These are phyloP conservation scores for Leptestheria dahalacensis DNA, from an alignment of 1,140 invertebrate genomes.

Conservation along the genomic window DNA sequence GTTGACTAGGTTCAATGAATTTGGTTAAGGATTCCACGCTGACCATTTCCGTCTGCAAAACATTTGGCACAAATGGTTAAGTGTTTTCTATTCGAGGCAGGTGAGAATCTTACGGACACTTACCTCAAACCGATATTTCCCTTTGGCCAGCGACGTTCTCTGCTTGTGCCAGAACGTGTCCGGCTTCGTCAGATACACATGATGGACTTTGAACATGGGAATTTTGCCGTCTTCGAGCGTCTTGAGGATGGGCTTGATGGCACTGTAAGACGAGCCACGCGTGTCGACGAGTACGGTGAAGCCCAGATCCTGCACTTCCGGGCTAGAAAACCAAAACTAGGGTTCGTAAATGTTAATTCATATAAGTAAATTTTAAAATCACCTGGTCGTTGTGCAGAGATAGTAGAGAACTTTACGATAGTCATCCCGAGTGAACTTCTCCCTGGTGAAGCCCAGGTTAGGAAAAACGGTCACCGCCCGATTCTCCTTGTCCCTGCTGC, in stretches of 20 bases:
- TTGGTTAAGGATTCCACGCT: slow-evolving; percentile 84
- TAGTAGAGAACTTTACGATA: slow-evolving; percentile 6
- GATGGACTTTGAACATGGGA: slow-evolving; percentile 33
- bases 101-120: too few species aligned
- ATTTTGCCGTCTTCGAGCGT: slow-evolving; percentile 63
- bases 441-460: not conserved
- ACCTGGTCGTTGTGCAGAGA: slow-evolving; percentile 4
- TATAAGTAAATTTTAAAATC: too few species aligned
- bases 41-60: slow-evolving; percentile 87
- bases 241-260: slow-evolving; percentile 91
- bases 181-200: slow-evolving; percentile 91
- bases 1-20: slow-evolving; percentile 75
- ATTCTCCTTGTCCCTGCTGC: not conserved
- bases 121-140: slow-evolving; percentile 98
- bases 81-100: too few species aligned
- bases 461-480: not conserved
- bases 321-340: slow-evolving; percentile 44
- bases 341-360: not conserved
- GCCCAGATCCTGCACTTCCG: slow-evolving; percentile 70
- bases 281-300: slow-evolving; percentile 94
- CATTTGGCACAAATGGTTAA: too few species aligned
- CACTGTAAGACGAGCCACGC: slow-evolving; percentile 80
- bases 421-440: slow-evolving; percentile 6
- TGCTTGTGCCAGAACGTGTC: slow-evolving; percentile 99
- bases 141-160: slow-evolving; percentile 83